Conservation (phyloP, 2,113 vertebrate genomes). For the Antigone vipio region DNA sequence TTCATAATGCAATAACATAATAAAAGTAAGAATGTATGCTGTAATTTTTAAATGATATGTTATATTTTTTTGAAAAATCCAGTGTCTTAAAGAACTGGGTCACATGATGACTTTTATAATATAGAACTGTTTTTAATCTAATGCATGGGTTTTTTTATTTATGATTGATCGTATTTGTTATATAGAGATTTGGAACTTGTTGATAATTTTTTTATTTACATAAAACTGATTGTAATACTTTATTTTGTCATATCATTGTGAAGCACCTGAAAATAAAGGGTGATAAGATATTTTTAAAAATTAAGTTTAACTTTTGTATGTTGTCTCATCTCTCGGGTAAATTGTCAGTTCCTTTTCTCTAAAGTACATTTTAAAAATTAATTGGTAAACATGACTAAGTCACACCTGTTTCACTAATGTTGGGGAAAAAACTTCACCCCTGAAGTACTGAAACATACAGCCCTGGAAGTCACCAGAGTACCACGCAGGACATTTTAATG, state of each 20-base stretch:
- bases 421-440: neutral
- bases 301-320: neutral
- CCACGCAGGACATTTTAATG: neutral
- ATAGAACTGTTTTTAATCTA: neutral
- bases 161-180: neutral
- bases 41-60: neutral
- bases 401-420: neutral
- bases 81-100: neutral
- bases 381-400: neutral
- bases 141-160: neutral
- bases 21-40: neutral
- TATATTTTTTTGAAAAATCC: neutral
- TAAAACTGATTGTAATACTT: conserved; percentile 13
- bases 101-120: neutral
- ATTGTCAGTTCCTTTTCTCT: neutral
- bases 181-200: neutral
- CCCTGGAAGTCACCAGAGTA: neutral
- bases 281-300: neutral
- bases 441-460: neutral
- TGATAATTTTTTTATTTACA: conserved; percentile 4
- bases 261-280: conserved; percentile 47
- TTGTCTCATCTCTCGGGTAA: neutral
- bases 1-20: neutral
- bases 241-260: neutral
- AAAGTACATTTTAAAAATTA: neutral